Base-by-base conservation (phyloP, 2,113 vertebrate genomes). In the Corythoichthys haematopterus region DNA sequence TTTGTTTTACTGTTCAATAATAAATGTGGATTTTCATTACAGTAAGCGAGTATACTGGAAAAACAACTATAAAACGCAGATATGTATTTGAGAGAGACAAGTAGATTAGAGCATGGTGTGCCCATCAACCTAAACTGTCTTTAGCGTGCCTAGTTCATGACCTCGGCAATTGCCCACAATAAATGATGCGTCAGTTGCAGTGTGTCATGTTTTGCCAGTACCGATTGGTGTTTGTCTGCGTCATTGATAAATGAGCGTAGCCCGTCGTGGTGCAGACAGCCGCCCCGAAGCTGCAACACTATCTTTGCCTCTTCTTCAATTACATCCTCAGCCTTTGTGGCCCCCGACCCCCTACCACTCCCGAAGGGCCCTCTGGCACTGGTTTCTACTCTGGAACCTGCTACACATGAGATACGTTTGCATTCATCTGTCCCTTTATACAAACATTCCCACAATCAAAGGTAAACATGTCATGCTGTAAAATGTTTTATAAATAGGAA, bases 251-350 rank as follows among this genome's bases (percentile, higher is more conserved):
- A 88, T 85, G 86, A 85, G 77, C 6, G 56, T 1, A 43, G 81
- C 46, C 78, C 75, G 20, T 79, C 80, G 81, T 89, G 89, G 86
- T 85, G 91, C 89, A 90, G 89, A 84, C 51, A 89, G 91, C 78
- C 43, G 15, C 87, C 87, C 88, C 76, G 73, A 59, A 86, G 85
- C 81, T 62, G 76, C 73, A 85, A 84, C 87, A 83, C 82, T 85
- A 86, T 90, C 88, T 88, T 67, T 84, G 87, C 77, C 77, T 87
- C 84, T 71, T 84, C 86, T 88, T 83, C 85, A 84, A 88, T 90
- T 89, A 88, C 87, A 62, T 71, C 79, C 70, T 82, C 46, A 76
- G 77, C 85, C 85, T 68, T 71, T 6, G 81, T 86, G 79, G 68
- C 2, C 16, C 28, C 11, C 3, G 1, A 14, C n/a, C 20, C 38